Evolutionary conservation across 2,113 vertebrate genomes (phyloP).

Genomic region (Scatophagus argus): DNA sequence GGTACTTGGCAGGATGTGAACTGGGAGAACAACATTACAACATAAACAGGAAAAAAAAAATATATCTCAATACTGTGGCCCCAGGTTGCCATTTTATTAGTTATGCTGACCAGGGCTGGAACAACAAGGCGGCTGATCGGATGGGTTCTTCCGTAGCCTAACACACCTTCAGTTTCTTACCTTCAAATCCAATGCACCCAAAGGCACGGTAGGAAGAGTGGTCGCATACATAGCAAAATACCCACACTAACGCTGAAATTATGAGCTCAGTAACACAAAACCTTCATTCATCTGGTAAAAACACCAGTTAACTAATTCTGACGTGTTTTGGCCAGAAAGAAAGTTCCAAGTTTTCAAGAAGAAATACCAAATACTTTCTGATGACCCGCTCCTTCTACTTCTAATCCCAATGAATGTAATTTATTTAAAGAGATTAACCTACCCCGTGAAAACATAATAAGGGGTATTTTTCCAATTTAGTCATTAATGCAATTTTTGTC

Average conservation of each 20-base stretch:
- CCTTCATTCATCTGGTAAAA: neutral
- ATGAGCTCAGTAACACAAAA: too few relatives aligned
- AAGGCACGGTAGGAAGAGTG: too few relatives aligned
- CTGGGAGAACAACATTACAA: neutral
- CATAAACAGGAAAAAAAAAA: neutral
- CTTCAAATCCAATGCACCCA: too few relatives aligned
- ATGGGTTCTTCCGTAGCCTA: too few relatives aligned
- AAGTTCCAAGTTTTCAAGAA: too few relatives aligned
- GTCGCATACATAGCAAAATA: neutral
- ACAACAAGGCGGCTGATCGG: neutral
- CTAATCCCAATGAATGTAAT: neutral
- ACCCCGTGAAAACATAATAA: conserved; percentile 2
- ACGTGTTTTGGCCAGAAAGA: too few relatives aligned
- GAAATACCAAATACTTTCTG: too few relatives aligned
- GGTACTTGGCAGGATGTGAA: neutral
- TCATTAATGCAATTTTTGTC: conserved; percentile 30
- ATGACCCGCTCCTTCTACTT: neutral
- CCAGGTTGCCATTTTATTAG: neutral
- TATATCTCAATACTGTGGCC: neutral
- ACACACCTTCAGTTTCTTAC: too few relatives aligned
- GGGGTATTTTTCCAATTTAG: conserved; percentile 5
- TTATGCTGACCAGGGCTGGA: neutral
- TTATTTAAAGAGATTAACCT: conserved; percentile 2
- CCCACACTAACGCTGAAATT: too few relatives aligned
- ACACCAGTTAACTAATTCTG: too few relatives aligned